A percentile compares a stretch with the other conserved stretches of the same genome.
These are phyloP conservation scores for Deroplatys truncata DNA, from an alignment of 2,888 invertebrate genomes.

Conservation along the genomic window DNA sequence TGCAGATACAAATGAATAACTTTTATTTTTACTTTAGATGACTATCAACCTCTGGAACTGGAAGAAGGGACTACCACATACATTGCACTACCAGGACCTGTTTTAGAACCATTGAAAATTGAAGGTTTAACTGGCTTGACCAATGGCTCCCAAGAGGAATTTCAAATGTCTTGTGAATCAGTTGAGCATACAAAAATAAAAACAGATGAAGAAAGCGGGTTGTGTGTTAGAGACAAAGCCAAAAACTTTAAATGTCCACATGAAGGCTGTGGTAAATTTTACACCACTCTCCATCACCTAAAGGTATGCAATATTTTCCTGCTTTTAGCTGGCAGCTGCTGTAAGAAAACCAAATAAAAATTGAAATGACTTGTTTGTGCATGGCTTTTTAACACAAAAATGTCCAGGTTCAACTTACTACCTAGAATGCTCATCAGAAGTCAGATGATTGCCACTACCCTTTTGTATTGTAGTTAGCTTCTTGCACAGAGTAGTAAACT, in stretches of 20 bases:
- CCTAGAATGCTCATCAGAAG: too few relatives aligned
- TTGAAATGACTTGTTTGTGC: too few relatives aligned
- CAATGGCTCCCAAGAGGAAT: neutral
- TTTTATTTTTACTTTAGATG: slow-evolving; percentile 21
- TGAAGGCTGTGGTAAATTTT: slow-evolving; percentile 49
- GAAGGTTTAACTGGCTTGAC: slow-evolving; percentile 6
- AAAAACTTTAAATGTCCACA: slow-evolving; percentile 41
- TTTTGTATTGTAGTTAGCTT: too few relatives aligned
- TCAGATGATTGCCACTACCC: too few relatives aligned
- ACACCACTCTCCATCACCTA: slow-evolving; percentile 50
- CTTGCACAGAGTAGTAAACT: too few relatives aligned
- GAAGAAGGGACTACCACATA: slow-evolving; percentile 36
- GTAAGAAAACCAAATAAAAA: neutral
- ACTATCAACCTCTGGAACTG: slow-evolving; percentile 34
- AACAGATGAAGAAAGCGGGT: slow-evolving; percentile 1
- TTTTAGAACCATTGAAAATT: slow-evolving; percentile 19
- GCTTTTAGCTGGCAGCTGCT: neutral
- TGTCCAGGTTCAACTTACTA: neutral
- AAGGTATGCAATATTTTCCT: slow-evolving; percentile 40
- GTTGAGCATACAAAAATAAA: neutral
- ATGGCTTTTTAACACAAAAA: too few relatives aligned
- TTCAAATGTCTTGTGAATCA: neutral
- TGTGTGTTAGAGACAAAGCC: slow-evolving; percentile 11
- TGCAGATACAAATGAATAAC: too few relatives aligned
- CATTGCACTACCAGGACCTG: slow-evolving; percentile 29